Evolutionary conservation across 2,113 vertebrate genomes (phyloP).

Genomic region (pig (Sus scrofa)): T2T-Sscrofa CM000821.6:59956001-59956500

Average conservation of each 20-base stretch:
- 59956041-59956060: background rate
- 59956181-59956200: background rate
- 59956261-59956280: background rate
- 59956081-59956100: background rate
- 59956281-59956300: background rate
- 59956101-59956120: constrained; percentile 6
- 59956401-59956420: background rate
- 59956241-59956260: background rate
- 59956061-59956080: background rate
- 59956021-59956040: constrained; percentile 11
- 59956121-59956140: background rate
- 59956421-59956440: background rate
- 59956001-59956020: background rate
- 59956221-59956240: background rate
- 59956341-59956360: background rate
- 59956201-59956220: background rate
- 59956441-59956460: background rate
- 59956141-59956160: too few relatives aligned
- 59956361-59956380: background rate
- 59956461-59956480: background rate
- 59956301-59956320: background rate
- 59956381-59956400: background rate
- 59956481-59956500: background rate
- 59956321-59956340: background rate
- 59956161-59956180: too few relatives aligned